Base-by-base conservation (phyloP, 2,113 vertebrate species). In the Labeo rohita region DNA sequence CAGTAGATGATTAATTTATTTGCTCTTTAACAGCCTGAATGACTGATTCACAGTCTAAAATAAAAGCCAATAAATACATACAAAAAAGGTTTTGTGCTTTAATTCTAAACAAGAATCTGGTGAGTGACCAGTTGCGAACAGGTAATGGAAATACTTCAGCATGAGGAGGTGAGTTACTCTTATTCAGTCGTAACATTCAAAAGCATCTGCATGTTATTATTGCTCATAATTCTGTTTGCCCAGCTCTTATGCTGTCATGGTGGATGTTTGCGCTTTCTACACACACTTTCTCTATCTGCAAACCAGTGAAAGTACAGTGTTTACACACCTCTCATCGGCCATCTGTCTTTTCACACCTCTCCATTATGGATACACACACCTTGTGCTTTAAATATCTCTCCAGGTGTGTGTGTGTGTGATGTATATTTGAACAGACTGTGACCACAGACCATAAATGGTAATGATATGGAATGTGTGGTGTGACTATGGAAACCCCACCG, bases 261-360 rank as follows among this genome's bases (percentile, higher is more conserved):
- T 61, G 15, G 66, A 79, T 86, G 15, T 56, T 76, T 84, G 56
- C 45, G 3, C 18, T 65, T 76, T 85, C 8, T 77, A 21, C 47
- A n/a, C 61, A 54, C 61, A 54, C 6, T 78, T 47, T 80, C 45
- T 65, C 21, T 66, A 59, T 59, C 76, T 36, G 21, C 18, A 68
- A 34, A 50, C 39, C 78, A 86, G 54, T 74, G 18, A 61, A 81
- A 50, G 68, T 80, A 16, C n/a, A 47, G n/a, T 81, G 80, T 83
- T 83, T 83, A 36, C 59, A 83, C 72, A 83, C n/a, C 80, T 83
- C 70, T 76, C 70, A 8, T 39, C 45, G 23, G 59, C 59, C 54
- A 76, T 18, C 72, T 75, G 68, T 45, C 68, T 81, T 73, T 84
- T 76, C 72, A 76, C 72, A 76, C 56, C 43, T 84, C 73, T 84